Conservation (phyloP, 2,113 vertebrate species). For the Tapirus terrestris region DNA sequence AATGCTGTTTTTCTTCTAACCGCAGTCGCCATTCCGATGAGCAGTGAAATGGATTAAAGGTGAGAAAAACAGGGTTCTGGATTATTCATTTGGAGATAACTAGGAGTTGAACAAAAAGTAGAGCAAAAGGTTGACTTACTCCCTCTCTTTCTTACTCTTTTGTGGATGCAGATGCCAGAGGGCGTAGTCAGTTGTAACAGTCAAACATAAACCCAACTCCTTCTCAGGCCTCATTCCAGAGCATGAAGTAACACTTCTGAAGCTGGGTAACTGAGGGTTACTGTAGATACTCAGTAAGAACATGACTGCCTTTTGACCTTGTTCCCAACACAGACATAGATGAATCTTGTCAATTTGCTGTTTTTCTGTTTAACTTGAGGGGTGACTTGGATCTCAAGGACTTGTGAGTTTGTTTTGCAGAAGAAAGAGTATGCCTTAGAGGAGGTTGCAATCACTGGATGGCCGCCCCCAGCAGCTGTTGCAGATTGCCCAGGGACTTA, state of each 20-base stretch:
- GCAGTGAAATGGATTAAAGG: neutral
- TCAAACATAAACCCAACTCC: neutral
- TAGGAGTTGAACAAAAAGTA: neutral
- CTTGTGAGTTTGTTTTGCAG: too few species aligned
- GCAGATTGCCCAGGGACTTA: too few species aligned
- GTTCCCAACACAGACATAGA: too few species aligned
- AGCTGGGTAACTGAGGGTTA: too few species aligned
- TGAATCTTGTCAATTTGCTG: too few species aligned
- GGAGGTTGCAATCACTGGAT: too few species aligned
- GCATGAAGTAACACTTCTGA: neutral
- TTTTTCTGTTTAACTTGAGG: too few species aligned
- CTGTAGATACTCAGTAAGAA: too few species aligned
- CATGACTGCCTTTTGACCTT: too few species aligned
- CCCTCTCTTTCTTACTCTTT: neutral
- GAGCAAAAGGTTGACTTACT: neutral
- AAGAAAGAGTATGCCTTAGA: too few species aligned
- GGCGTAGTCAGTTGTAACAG: neutral
- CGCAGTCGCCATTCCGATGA: neutral
- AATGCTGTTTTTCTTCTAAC: neutral
- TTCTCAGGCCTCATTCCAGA: neutral
- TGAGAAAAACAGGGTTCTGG: neutral
- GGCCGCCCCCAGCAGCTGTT: too few species aligned
- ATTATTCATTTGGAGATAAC: neutral
- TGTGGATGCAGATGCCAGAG: neutral
- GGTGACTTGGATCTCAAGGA: too few species aligned